phyloP scores from a whole-genome alignment of 2,797 vertebrate genomes.

The Prunella strophiata region DNA sequence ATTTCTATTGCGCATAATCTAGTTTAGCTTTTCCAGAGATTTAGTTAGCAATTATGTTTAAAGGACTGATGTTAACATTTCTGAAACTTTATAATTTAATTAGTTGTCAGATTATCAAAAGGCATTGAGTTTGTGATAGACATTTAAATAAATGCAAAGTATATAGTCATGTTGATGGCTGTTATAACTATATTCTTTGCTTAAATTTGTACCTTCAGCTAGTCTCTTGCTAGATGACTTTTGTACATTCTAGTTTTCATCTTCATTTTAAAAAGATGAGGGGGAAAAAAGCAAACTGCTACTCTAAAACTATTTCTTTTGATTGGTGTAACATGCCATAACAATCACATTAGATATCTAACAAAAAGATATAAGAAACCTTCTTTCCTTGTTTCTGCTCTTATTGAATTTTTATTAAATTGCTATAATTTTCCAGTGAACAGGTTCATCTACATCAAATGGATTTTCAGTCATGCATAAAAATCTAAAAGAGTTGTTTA shows the following conservation, averaged over 20 bases:
- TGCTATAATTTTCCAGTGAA: conserved; percentile 81
- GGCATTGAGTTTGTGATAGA: conserved; percentile 71
- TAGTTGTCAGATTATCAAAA: conserved; percentile 76
- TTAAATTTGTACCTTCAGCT: conserved; percentile 72
- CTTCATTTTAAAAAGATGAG: conserved; percentile 72
- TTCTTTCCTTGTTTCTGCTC: conserved; percentile 74
- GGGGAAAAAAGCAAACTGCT: conserved; percentile 69
- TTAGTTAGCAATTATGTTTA: conserved; percentile 69
- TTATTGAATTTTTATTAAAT: conserved; percentile 77
- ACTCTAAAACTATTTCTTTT: conserved; percentile 75
- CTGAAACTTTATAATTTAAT: conserved; percentile 76
- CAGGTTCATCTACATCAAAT: conserved; percentile 78
- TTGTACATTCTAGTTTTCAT: conserved; percentile 70
- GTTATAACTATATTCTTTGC: conserved; percentile 66
- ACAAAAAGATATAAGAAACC: conserved; percentile 74
- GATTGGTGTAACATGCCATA: conserved; percentile 74
- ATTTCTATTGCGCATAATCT: conserved; percentile 55
- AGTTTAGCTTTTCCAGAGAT: conserved; percentile 67
- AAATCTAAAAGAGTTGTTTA: conserved; percentile 73
- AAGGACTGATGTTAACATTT: conserved; percentile 69
- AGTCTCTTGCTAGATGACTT: conserved; percentile 73
- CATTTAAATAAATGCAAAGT: conserved; percentile 74
- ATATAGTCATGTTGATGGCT: conserved; percentile 62
- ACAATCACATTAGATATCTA: conserved; percentile 74
- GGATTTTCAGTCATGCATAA: conserved; percentile 76